These are phyloP conservation scores for Sebastes fasciatus DNA, from an alignment of 2,113 vertebrate species.

Conservation along the genomic window DNA sequence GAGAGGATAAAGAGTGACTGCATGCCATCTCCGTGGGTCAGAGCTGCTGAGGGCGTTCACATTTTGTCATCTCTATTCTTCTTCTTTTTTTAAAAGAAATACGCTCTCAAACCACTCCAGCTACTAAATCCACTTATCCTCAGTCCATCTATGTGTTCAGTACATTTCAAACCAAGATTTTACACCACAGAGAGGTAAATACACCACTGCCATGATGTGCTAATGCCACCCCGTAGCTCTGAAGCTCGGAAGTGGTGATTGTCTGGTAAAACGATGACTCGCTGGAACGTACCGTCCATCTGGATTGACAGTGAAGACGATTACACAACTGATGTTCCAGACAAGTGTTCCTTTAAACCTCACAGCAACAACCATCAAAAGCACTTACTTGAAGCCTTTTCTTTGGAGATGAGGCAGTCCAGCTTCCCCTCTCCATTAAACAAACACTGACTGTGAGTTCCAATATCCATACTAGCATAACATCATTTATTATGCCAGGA, in stretches of 20 bases:
- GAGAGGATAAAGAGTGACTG: not conserved
- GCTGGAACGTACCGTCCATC: not conserved
- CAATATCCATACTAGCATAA: no score
- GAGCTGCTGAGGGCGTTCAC: not conserved
- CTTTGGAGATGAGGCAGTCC: not conserved
- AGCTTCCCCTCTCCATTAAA: no score
- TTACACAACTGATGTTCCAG: not conserved
- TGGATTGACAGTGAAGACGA: not conserved
- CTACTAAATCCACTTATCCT: no score
- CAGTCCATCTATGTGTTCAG: not conserved
- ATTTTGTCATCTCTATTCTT: not conserved
- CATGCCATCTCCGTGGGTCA: conserved; percentile 6
- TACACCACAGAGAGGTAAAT: not conserved
- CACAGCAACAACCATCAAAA: not conserved
- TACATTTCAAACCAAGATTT: not conserved
- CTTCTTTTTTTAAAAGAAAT: not conserved
- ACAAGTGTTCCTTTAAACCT: not conserved
- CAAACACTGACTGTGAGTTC: no score
- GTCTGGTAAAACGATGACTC: not conserved
- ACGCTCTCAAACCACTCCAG: not conserved
- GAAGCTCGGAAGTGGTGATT: not conserved
- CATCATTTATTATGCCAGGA: no score
- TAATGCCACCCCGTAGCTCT: not conserved
- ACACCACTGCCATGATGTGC: not conserved
- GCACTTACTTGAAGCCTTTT: not conserved